Conservation (phyloP, 2,113 vertebrate genomes). For the Myotis lucifugus region DNA sequence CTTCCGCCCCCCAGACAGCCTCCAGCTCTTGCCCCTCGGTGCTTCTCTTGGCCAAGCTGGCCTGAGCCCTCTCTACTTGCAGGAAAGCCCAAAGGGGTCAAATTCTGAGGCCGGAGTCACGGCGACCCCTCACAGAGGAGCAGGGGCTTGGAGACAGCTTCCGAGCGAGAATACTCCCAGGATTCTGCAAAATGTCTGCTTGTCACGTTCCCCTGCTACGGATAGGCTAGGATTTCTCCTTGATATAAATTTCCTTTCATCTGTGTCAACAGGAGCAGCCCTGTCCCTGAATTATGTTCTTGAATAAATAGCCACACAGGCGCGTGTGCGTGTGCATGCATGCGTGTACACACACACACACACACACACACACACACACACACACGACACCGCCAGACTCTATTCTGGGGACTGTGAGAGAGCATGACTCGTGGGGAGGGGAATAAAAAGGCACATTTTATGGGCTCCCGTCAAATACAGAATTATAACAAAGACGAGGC, state of each 20-base stretch:
- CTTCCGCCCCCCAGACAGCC: neutral
- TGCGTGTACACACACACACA: too few relatives aligned
- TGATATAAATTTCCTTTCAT: slow-evolving; percentile 71
- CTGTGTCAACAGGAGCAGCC: slow-evolving; percentile 61
- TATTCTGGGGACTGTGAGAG: slow-evolving; percentile 45
- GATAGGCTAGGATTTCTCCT: slow-evolving; percentile 56
- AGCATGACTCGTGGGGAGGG: slow-evolving; percentile 31
- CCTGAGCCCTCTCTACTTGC: neutral
- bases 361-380: neutral
- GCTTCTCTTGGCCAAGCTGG: neutral
- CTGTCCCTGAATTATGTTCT: slow-evolving; percentile 9
- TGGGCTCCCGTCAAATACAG: slow-evolving; percentile 63
- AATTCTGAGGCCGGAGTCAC: neutral
- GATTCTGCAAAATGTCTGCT: slow-evolving; percentile 65
- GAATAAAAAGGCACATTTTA: slow-evolving; percentile 80
- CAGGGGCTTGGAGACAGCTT: neutral
- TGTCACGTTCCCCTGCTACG: neutral
- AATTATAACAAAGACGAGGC: slow-evolving; percentile 81
- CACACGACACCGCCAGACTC: slow-evolving; percentile 29
- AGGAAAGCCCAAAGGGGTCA: slow-evolving; percentile 34
- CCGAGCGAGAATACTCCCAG: slow-evolving; percentile 37
- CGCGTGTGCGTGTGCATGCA: accelerated
- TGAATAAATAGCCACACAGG: slow-evolving; percentile 67
- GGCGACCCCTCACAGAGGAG: neutral
- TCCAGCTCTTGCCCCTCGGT: neutral